phyloP scores from a whole-genome alignment of 2,888 invertebrate species.

The Rhynchonema sp. region DNA sequence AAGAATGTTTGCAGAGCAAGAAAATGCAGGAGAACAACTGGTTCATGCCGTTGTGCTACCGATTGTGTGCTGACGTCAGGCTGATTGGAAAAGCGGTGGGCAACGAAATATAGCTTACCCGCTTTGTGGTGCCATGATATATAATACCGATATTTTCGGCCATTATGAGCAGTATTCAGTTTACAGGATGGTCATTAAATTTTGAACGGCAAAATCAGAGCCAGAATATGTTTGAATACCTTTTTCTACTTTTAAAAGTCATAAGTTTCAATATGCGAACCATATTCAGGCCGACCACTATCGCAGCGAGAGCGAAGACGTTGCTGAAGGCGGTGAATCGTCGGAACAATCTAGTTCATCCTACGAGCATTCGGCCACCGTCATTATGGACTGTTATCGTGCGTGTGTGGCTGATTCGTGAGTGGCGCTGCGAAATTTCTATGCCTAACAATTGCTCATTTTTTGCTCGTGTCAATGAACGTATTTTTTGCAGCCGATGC shows the following conservation, averaged over 20 bases:
- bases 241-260: no score
- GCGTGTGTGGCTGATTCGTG: constrained; percentile 20
- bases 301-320: background rate
- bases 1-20: constrained; percentile 55
- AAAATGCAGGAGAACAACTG: constrained; percentile 82
- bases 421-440: constrained; percentile 3
- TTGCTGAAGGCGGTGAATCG: background rate
- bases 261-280: background rate
- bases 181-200: no score
- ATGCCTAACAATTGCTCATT: background rate
- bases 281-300: background rate
- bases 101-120: no score
- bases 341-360: constrained; percentile 5
- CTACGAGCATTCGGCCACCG: constrained; percentile 17
- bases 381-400: constrained; percentile 20
- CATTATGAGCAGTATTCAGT: no score
- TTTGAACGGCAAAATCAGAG: no score
- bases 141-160: no score
- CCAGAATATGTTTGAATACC: no score
- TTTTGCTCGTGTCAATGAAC: background rate
- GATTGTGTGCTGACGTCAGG: constrained; percentile 66
- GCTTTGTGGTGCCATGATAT: no score
- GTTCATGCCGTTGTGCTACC: constrained; percentile 80
- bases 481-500: constrained; percentile 42
- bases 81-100: constrained; percentile 40